Evolutionary conservation across 2,797 vertebrate species (phyloP), one percentile per base, ranked within the genome.

Genomic region (Melanotaenia trifasciata): DNA sequence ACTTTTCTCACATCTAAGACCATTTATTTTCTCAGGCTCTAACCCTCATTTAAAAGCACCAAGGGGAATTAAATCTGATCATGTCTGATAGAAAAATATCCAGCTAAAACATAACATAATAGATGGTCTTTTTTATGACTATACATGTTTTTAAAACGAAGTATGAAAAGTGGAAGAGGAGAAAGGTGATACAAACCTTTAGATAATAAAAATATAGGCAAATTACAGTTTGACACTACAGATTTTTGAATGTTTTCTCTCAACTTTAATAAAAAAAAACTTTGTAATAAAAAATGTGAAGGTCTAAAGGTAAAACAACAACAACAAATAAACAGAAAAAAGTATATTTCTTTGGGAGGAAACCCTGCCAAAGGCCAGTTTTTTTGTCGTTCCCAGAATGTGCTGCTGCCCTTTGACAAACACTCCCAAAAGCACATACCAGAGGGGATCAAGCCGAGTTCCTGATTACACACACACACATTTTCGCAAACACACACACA

Each of bases 371-470:
- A 84, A 75, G 77, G 68, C 70, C 66, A 30, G 66, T 74, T 84
- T 72, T 64, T 86, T 80, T 82, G 84, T 86, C 71, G 9, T 85
- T 82, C 85, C 78, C 75, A 87, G 86, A 74, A 79, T 85, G 72
- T 75, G 80, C 84, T 82, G 78, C 84, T 92, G 89, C 87, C 90
- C 92, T 93, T 92, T 93, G 90, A 90, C 90, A 92, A 90, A 89
- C 83, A 86, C 88, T 91, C 87, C 88, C 51, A 1, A 89, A 80
- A 90, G 87, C 90, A 90, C 93, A 94, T 93, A 92, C 92, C 91
- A 93, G 87, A 94, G 90, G 89, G 92, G 90, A 92, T 94, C 90
- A 94, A 80, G 83, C 81, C 8, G 67, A 81, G 84, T 87, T 90
- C 88, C 88, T 90, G 83, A 92, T 89, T 84, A 83, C 70, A 85